Evolutionary conservation across 2,888 invertebrate species (phyloP).

Genomic region (Drosophila yooni): DNA sequence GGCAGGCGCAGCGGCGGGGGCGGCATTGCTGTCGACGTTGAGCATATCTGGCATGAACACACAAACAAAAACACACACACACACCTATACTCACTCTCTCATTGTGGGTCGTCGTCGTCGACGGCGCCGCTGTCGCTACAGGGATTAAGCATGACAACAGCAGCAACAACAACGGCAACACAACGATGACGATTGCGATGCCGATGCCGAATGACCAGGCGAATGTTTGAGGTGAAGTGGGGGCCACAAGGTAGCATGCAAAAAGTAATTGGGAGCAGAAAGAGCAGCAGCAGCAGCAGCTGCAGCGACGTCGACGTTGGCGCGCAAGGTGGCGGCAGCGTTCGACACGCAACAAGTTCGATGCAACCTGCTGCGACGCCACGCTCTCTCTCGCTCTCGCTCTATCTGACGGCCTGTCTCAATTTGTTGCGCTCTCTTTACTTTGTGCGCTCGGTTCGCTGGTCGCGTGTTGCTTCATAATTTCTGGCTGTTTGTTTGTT

Average conservation of each 20-base stretch:
- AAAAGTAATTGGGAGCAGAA: constrained; percentile 82
- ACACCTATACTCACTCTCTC: constrained; percentile 53
- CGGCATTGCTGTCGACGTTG: constrained; percentile 35
- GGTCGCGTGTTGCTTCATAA: constrained; percentile 72
- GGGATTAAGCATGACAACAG: constrained; percentile 80
- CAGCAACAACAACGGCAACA: constrained; percentile 65
- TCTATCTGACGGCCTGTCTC: constrained; percentile 22
- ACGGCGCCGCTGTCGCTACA: constrained; percentile 67
- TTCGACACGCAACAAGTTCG: constrained; percentile 75
- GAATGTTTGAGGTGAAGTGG: constrained; percentile 73
- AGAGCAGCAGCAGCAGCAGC: constrained; percentile 56
- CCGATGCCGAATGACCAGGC: constrained; percentile 65
- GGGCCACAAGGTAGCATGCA: constrained; percentile 81
- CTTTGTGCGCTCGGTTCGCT: constrained; percentile 55
- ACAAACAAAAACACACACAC: constrained; percentile 30
- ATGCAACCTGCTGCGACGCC: constrained; percentile 59
- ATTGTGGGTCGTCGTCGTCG: constrained; percentile 59
- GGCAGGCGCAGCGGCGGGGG: constrained; percentile 22
- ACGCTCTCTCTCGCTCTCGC: constrained; percentile 11
- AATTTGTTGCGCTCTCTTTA: constrained; percentile 63
- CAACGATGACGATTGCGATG: constrained; percentile 72
- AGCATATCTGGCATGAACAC: constrained; percentile 63
- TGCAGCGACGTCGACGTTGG: constrained; percentile 23
- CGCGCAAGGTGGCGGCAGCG: constrained; percentile 75
- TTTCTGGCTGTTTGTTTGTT: constrained; percentile 66